These are phyloP conservation scores for Hydrotaea cyrtoneurina DNA, from an alignment of 2,888 invertebrate species.

Conservation along the genomic window DNA sequence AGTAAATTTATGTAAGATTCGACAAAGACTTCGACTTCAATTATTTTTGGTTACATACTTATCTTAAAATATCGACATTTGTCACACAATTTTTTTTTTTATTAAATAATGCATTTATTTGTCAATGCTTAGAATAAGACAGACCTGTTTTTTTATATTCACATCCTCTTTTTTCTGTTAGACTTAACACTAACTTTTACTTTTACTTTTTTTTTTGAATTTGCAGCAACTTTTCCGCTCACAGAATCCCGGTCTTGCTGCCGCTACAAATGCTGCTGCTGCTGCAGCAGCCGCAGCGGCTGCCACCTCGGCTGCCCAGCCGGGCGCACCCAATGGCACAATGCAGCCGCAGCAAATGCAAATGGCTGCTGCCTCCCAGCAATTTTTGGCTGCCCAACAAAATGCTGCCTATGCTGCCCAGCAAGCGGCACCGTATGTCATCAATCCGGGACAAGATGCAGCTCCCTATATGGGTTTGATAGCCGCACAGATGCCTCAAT, in stretches of 20 bases:
- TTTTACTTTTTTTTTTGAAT: constrained; percentile 21
- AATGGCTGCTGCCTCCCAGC: constrained; percentile 85
- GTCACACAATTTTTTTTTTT: too few relatives aligned
- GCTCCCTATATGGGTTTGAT: constrained; percentile 92
- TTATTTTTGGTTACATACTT: too few relatives aligned
- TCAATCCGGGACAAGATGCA: constrained; percentile 89
- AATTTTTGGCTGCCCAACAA: constrained; percentile 89
- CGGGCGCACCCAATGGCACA: constrained; percentile 85
- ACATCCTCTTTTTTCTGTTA: too few relatives aligned
- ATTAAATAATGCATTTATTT: too few relatives aligned
- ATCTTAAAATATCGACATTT: too few relatives aligned
- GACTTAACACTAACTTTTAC: neutral
- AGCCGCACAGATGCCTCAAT: constrained; percentile 91
- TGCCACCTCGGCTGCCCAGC: constrained; percentile 79
- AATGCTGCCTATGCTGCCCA: constrained; percentile 83
- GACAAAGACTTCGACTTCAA: too few relatives aligned
- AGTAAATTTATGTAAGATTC: too few relatives aligned
- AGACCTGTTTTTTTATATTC: too few relatives aligned
- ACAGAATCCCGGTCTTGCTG: constrained; percentile 88
- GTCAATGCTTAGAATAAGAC: too few relatives aligned
- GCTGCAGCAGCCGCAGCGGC: constrained; percentile 79
- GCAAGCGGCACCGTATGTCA: constrained; percentile 90
- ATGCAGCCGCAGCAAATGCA: constrained; percentile 88
- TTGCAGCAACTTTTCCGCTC: constrained; percentile 93
- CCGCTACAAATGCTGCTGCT: constrained; percentile 81